Base-by-base conservation (phyloP, 2,113 vertebrate genomes). In the Pelecanoides urinatrix region DNA sequence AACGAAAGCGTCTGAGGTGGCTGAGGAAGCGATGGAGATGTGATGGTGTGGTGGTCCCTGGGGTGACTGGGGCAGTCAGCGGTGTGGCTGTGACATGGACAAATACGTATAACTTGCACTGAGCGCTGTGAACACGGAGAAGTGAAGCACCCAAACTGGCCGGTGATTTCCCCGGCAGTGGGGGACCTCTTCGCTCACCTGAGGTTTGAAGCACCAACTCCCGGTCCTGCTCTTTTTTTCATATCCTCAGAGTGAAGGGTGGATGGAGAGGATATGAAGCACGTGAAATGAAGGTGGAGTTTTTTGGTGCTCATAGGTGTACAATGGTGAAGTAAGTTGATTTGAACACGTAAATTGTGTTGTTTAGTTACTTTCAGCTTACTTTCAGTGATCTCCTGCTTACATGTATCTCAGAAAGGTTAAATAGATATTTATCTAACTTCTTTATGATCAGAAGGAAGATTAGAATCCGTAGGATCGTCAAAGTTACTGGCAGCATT, bases 1-100 rank as follows among this genome's bases (percentile, higher is more conserved):
- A 47, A 44, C 20, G 29, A 25, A 70, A 58, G 23, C 2, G 0
- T 63, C 65, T 49, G 58, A 77, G 13, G 26, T 89, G 44, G 21
- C 21, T 23, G 8, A 74, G 32, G 59, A 23, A 29, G 18, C 4
- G 29, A 12, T n/a, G n/a, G 36, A 68, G 42, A 47, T 67, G 45
- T 27, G 32, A 8, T 42, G 32, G 11, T 32, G 10, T 53, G 44
- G 29, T 34, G 36, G 18, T 49, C 30, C 23, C 38, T 47, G 55
- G 26, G 19, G 20, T 0, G 13, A 25, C 38, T 10, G 16, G 26
- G 16, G 19, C 21, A 29, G 18, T 80, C 1, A 0, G 22, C 0
- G 1, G 9, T 50, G 26, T 10, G 9, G 16, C 63, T n/a, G n/a
- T 53, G 50, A 23, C 7, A 3, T 13, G 13, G 36, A 52, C 10